Base-by-base conservation (phyloP, 2,113 vertebrate genomes). In the Siniperca knerii region DNA sequence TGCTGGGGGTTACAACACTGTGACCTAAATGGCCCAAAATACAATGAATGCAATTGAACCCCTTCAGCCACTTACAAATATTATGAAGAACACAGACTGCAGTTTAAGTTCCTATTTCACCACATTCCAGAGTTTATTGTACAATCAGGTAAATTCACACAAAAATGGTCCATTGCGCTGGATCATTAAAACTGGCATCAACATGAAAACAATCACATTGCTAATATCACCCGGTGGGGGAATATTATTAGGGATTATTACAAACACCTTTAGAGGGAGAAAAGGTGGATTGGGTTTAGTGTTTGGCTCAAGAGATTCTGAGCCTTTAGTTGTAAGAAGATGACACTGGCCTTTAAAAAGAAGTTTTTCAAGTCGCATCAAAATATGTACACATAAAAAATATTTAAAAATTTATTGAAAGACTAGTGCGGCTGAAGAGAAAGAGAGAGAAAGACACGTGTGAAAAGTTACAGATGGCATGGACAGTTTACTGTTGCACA, bases 341-440 rank as follows among this genome's bases (percentile, higher is more conserved):
- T 75, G 77, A 87, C 68, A 74, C 83, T 78, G 68, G 67, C 79
- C 76, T 85, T 87, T 81, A 90, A 90, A 93, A 93, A 91, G 44
- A 86, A 81, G 78, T 79, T 80, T 66, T 77, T 75, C 79, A 93
- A 91, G 79, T 90, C 8, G 90, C 92, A 87, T 94, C 83, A 92
- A 93, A 93, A 82, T 94, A 94, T 93, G 77, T 91, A 95, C 93
- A 93, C 77, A 71, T 93, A 90, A 88, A 94, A 93, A 94, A 92
- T 82, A 89, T 90, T 89, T 93, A 74, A 92, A 93, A 90, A 15
- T 68, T 86, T 88, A 91, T 92, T 91, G 82, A 93, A 91, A 90
- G 84, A 87, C 75, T 69, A 89, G 92, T 87, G 88, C 72, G 46
- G 55, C 65, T 58, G 66, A 33, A 78, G 77, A 82, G 84, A 74